These are phyloP conservation scores for Sisyra terminalis DNA, from an alignment of 2,888 invertebrate species.

Conservation along the genomic window DNA sequence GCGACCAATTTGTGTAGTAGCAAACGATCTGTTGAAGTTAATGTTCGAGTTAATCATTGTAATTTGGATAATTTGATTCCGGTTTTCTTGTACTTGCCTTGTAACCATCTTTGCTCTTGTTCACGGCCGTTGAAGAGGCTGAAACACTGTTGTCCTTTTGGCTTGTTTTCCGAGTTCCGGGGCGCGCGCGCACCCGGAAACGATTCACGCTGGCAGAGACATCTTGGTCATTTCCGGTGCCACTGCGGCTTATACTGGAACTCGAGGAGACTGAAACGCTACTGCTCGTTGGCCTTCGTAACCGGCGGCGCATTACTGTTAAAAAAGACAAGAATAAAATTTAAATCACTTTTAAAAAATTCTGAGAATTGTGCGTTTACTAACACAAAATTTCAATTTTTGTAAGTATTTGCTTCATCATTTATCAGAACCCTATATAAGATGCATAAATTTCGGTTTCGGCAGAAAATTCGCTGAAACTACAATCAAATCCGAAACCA, in stretches of 20 bases:
- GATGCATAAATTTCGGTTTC: no score
- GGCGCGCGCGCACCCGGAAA: constrained; percentile 41
- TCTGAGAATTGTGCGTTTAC: no score
- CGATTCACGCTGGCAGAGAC: constrained; percentile 46
- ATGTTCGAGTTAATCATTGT: neutral
- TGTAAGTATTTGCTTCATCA: no score
- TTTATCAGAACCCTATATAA: no score
- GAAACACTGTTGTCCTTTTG: constrained; percentile 36
- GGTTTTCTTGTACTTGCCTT: constrained; percentile 30
- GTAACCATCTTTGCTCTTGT: constrained; percentile 53
- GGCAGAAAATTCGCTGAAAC: no score
- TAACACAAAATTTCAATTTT: no score
- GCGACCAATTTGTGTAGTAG: constrained; percentile 98
- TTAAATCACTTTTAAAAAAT: no score
- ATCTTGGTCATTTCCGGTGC: constrained; percentile 35
- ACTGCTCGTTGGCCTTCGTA: constrained; percentile 44
- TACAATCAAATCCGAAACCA: no score
- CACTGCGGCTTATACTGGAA: constrained; percentile 16
- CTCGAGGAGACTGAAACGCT: constrained; percentile 29
- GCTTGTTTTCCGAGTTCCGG: constrained; percentile 34
- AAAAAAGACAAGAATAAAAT: no score
- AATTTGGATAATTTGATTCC: neutral
- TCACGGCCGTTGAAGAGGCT: constrained; percentile 32
- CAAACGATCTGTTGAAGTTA: constrained; percentile 53
- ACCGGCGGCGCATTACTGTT: constrained; percentile 46